phyloP scores from a whole-genome alignment of 2,888 invertebrate species.

The Cataglyphis cursor region DNA sequence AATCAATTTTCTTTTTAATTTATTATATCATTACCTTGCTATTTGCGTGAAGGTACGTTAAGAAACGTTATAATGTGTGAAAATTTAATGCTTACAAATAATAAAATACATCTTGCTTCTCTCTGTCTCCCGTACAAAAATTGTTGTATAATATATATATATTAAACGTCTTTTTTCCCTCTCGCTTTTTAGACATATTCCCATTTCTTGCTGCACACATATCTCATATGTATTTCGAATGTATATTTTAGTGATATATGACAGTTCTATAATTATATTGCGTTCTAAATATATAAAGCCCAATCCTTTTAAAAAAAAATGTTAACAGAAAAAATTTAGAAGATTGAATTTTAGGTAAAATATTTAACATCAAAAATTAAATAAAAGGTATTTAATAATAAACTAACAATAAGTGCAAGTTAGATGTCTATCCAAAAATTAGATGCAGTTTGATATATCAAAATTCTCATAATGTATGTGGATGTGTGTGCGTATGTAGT shows the following conservation, averaged over 20 bases:
- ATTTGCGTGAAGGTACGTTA: not conserved
- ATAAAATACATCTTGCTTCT: conserved; percentile 80
- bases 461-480: not conserved
- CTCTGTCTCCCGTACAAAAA: conserved; percentile 81
- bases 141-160: conserved; percentile 73
- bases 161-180: conserved; percentile 61
- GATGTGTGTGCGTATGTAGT: not conserved
- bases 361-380: not conserved
- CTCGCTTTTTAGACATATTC: conserved; percentile 61
- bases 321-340: not conserved
- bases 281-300: not conserved
- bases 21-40: not conserved
- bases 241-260: not conserved
- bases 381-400: not conserved
- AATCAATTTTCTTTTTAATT: conserved; percentile 16
- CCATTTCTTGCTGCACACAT: not conserved
- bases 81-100: conserved; percentile 75
- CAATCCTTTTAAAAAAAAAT: not conserved
- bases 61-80: not conserved
- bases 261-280: not conserved
- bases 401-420: not conserved
- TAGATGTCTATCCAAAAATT: not conserved
- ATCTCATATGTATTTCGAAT: conserved; percentile 1
- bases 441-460: not conserved
- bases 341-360: not conserved